Percentiles rank a stretch among this genome's conserved stretches.
phyloP scores from a whole-genome alignment of 2,113 vertebrate genomes.

The Heterochromis multidens region DNA sequence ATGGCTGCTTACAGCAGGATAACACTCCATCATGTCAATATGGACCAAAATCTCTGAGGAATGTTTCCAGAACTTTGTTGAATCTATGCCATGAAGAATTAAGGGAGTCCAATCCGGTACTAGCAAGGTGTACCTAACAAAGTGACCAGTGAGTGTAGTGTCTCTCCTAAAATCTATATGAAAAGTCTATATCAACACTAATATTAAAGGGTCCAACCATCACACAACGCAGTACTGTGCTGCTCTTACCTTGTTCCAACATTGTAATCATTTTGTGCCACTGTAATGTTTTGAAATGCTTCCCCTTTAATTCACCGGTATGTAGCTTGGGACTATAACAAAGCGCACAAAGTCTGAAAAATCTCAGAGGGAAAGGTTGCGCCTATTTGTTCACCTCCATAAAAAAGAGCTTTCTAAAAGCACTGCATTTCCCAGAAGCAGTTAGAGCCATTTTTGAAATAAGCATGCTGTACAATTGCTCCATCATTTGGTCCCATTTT shows the following conservation, averaged over 20 bases:
- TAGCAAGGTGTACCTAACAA: not conserved
- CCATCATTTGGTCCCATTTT: not conserved
- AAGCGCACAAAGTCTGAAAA: not conserved
- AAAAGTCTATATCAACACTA: not conserved
- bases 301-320: not conserved
- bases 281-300: not conserved
- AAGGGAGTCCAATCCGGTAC: too few relatives aligned
- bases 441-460: not conserved
- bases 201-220: not conserved
- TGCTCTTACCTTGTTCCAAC: not conserved
- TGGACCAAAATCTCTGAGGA: not conserved
- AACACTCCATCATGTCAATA: not conserved
- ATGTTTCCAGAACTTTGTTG: not conserved
- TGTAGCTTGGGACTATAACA: not conserved
- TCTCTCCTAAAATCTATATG: not conserved
- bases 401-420: not conserved
- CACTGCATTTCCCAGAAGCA: not conserved
- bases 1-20: not conserved
- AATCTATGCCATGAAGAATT: not conserved
- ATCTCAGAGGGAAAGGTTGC: not conserved
- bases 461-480: not conserved
- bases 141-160: not conserved
- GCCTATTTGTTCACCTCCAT: not conserved
- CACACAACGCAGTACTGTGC: not conserved
- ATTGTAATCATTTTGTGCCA: not conserved